Evolutionary conservation across 2,888 invertebrate genomes (phyloP), one percentile per base, ranked within the genome.

Genomic region (Cephus sareptanus): DNA sequence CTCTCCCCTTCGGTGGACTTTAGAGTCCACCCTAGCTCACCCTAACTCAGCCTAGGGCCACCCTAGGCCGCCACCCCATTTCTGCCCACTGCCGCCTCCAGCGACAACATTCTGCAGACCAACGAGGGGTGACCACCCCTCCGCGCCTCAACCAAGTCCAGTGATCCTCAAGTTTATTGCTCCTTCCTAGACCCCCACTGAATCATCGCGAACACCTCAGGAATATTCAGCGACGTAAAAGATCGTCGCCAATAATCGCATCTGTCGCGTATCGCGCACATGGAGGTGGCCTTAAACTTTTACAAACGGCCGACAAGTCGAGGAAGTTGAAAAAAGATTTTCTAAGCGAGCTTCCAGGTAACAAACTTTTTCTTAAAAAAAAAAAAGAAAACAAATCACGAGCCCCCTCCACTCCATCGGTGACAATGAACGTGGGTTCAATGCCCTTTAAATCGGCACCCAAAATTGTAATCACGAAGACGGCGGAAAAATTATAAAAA

Each of bases 41-140:
- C 87, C 85, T 83, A 83, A 83, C 79, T 82, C 83, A 82, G 82
- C 81, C 81, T 69, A 79, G 73, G 70, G 82, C 80, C 77, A 79
- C 82, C 82, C 56, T 56, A 56, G 56, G 79, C 84, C 79, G 81
- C 80, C 79, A 79, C 85, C 86, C 84, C 86, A 85, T 83, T 81
- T 85, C 87, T 86, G 87, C 87, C 84, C 84, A 84, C 86, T 84
- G 85, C 88, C 86, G 90, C 90, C 90, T 90, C 89, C 88, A 90
- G 89, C 90, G 89, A 89, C 90, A 89, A 90, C 90, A 89, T 90
- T 90, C 90, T 89, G 87, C 88, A 87, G 88, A 81, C 88, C 87
- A 85, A 85, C 87, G 84, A 88, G 89, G 79, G 90, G 90, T 90
- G 89, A 90, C 88, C 89, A 88, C 86, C 85, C 87, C 88, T 85